phyloP scores from a whole-genome alignment of 2,113 vertebrate species.

The Thinocorus orbignyianus region DNA sequence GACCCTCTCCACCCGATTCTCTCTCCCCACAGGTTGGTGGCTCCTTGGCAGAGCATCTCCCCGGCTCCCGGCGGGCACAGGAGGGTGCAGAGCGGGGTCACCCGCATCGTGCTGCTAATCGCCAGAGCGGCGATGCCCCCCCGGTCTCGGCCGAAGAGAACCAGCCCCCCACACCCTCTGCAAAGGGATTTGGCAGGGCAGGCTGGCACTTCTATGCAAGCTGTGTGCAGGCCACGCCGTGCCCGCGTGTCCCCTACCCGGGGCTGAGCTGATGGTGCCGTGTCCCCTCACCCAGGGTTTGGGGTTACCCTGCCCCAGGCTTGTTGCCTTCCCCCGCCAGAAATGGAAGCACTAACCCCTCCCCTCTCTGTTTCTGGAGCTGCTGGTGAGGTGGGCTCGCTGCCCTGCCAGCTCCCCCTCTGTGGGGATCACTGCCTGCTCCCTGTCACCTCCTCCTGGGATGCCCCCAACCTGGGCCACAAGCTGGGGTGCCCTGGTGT shows the following conservation, averaged over 20 bases:
- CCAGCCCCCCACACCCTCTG: accelerated
- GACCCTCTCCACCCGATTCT: accelerated
- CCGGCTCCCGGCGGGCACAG: not conserved
- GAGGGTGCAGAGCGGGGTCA: slow-evolving; percentile 16
- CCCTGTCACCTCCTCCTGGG: slow-evolving; percentile 25
- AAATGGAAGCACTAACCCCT: slow-evolving; percentile 65
- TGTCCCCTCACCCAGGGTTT: not conserved
- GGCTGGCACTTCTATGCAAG: slow-evolving; percentile 64
- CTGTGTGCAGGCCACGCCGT: not conserved
- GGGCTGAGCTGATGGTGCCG: not conserved
- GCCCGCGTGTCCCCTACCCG: not conserved
- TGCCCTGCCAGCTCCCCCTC: slow-evolving; percentile 10
- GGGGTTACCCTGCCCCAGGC: not conserved
- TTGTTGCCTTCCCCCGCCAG: not conserved
- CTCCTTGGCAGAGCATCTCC: not conserved
- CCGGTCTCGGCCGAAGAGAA: not conserved
- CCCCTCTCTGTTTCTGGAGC: slow-evolving; percentile 59
- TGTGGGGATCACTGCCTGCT: slow-evolving; percentile 36
- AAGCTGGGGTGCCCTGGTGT: not conserved
- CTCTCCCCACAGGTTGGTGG: not conserved
- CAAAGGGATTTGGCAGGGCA: not conserved
- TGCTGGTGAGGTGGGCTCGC: not conserved
- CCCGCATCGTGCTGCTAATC: slow-evolving; percentile 44
- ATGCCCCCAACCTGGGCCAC: not conserved
- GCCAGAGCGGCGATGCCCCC: not conserved